Conservation (phyloP, 2,888 invertebrate genomes). For the Aromia moschata region DNA sequence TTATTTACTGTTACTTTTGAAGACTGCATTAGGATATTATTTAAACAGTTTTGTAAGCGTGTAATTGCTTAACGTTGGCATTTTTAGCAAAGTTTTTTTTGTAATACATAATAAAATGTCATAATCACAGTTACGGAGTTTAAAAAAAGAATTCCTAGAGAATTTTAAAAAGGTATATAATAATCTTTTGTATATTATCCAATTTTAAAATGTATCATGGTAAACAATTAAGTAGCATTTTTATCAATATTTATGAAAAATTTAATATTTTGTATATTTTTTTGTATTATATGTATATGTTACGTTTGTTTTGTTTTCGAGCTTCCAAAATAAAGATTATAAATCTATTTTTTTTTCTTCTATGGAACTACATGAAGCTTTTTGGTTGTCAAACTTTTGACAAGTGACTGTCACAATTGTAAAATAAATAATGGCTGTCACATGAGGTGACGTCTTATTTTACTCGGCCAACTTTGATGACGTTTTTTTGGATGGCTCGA, state of each 20-base stretch:
- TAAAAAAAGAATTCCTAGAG: slow-evolving; percentile 7
- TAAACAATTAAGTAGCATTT: slow-evolving; percentile 8
- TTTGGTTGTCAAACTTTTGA: too few species aligned
- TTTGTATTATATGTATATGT: slow-evolving; percentile 28
- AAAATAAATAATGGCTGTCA: too few species aligned
- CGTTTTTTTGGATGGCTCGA: too few species aligned
- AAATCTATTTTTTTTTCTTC: too few species aligned
- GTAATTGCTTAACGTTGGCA: slow-evolving; percentile 18
- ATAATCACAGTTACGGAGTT: slow-evolving; percentile 10
- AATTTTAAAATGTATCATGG: slow-evolving; percentile 16
- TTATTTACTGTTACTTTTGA: slow-evolving; percentile 17
- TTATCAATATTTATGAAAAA: slow-evolving; percentile 23
- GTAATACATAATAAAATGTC: slow-evolving; percentile 5
- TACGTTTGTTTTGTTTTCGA: slow-evolving; percentile 25
- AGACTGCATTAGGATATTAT: slow-evolving; percentile 24
- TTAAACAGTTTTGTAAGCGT: slow-evolving; percentile 19
- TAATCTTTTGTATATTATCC: slow-evolving; percentile 23
- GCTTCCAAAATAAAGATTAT: slow-evolving; percentile 26
- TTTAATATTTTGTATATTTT: slow-evolving; percentile 24
- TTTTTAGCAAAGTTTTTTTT: slow-evolving; percentile 17
- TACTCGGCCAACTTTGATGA: too few species aligned
- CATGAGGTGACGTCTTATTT: too few species aligned
- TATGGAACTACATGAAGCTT: too few species aligned
- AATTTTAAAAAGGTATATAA: slow-evolving; percentile 11
- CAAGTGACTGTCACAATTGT: too few species aligned